These are phyloP conservation scores for Tromatobia lineatoria DNA, from an alignment of 2,888 invertebrate genomes.

Conservation along the genomic window DNA sequence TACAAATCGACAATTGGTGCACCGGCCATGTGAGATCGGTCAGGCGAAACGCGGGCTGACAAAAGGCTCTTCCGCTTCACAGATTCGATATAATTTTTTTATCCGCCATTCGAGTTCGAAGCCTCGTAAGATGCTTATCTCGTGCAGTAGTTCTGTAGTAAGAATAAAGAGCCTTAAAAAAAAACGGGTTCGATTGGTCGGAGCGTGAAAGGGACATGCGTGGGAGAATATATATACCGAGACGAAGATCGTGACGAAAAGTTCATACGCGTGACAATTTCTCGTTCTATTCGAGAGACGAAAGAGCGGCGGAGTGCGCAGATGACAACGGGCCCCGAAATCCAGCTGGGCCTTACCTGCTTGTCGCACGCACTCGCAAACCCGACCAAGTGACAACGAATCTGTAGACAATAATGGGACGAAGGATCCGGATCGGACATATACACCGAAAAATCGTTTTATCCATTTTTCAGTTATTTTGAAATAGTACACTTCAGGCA, in stretches of 20 bases:
- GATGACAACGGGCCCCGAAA: slow-evolving; percentile 15
- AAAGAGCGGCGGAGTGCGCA: slow-evolving; percentile 6
- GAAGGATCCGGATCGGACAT: slow-evolving; percentile 8
- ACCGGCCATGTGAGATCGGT: slow-evolving; percentile 77
- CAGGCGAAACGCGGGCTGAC: slow-evolving; percentile 77
- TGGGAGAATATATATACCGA: slow-evolving; percentile 79
- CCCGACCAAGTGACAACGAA: slow-evolving; percentile 56
- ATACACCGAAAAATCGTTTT: slow-evolving; percentile 8
- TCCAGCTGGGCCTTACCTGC: slow-evolving; percentile 49
- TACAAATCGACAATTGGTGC: slow-evolving; percentile 69
- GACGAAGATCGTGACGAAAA: slow-evolving; percentile 61
- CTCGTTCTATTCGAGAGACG: slow-evolving; percentile 47
- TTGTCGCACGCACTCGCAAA: slow-evolving; percentile 55
- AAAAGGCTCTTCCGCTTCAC: slow-evolving; percentile 77
- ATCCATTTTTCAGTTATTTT: slow-evolving; percentile 28
- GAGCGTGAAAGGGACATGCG: slow-evolving; percentile 70
- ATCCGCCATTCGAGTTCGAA: slow-evolving; percentile 53
- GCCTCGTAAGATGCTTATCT: slow-evolving; percentile 77
- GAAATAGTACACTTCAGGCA: not conserved
- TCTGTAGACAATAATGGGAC: slow-evolving; percentile 47
- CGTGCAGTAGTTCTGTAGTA: slow-evolving; percentile 61
- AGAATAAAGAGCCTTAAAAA: slow-evolving; percentile 66
- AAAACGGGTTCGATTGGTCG: slow-evolving; percentile 80
- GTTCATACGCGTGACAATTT: slow-evolving; percentile 62
- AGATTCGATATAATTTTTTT: slow-evolving; percentile 75